phyloP scores from a whole-genome alignment of 2,888 invertebrate genomes.

The Julus scanicus region DNA sequence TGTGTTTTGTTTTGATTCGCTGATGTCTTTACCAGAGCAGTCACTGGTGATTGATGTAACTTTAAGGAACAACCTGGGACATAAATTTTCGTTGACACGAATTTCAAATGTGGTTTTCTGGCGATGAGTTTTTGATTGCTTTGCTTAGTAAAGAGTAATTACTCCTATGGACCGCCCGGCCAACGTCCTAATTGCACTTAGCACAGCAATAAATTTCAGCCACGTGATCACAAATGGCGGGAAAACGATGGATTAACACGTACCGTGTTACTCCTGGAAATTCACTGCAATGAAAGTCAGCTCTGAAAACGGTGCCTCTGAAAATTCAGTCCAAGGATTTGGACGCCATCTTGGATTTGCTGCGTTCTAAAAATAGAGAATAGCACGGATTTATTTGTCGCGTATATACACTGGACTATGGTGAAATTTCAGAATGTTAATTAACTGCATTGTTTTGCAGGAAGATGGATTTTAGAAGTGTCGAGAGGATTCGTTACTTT shows the following conservation, averaged over 20 bases:
- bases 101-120: constrained; percentile 30
- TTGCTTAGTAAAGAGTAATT: constrained; percentile 43
- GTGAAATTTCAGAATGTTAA: not conserved
- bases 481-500: not conserved
- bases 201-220: constrained; percentile 1
- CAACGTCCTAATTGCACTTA: constrained; percentile 35
- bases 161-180: constrained; percentile 47
- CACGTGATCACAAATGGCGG: not conserved
- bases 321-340: not conserved
- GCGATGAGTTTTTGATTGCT: constrained; percentile 40
- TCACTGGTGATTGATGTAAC: constrained; percentile 22
- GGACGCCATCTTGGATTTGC: constrained; percentile 7
- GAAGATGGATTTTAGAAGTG: not conserved
- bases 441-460: not conserved
- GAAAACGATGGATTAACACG: not conserved
- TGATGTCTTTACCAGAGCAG: not conserved
- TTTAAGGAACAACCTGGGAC: constrained; percentile 2
- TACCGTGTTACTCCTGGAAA: not conserved
- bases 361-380: not conserved
- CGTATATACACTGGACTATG: not conserved
- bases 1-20: not conserved
- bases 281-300: not conserved
- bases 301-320: not conserved
- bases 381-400: not conserved
- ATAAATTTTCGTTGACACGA: constrained; percentile 36